These are phyloP conservation scores for Channa maculata DNA, from an alignment of 2,113 vertebrate genomes.

Conservation along the genomic window DNA sequence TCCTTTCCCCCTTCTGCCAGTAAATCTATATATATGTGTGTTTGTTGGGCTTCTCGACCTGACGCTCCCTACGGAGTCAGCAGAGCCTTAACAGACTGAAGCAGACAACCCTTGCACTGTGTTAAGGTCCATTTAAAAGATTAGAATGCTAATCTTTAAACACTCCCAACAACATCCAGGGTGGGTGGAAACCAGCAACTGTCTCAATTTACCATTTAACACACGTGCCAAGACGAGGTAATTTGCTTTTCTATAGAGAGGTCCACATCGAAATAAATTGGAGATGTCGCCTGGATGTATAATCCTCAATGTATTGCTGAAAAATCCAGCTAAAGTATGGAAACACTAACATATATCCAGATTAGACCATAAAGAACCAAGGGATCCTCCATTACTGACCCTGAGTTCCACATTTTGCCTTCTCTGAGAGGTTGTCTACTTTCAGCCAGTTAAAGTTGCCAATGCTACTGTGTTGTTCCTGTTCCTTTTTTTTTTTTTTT, in stretches of 20 bases:
- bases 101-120: slow-evolving; percentile 79
- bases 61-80: slow-evolving; percentile 80
- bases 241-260: slow-evolving; percentile 32
- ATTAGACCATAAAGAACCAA: not conserved
- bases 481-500: slow-evolving; percentile 29
- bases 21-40: slow-evolving; percentile 74
- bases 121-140: slow-evolving; percentile 53
- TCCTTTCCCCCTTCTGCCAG: slow-evolving; percentile 60
- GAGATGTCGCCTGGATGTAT: no score
- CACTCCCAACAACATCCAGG: slow-evolving; percentile 26
- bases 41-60: slow-evolving; percentile 79
- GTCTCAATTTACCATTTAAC: slow-evolving; percentile 50
- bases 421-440: slow-evolving; percentile 76
- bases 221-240: slow-evolving; percentile 11
- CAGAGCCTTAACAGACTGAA: slow-evolving; percentile 86
- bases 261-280: not conserved
- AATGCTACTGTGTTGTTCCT: slow-evolving; percentile 70
- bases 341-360: slow-evolving; percentile 13
- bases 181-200: slow-evolving; percentile 27
- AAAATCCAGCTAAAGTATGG: slow-evolving; percentile 9
- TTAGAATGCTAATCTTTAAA: slow-evolving; percentile 64
- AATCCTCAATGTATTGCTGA: not conserved
- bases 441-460: slow-evolving; percentile 85
- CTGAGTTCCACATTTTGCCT: not conserved
- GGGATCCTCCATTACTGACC: slow-evolving; percentile 17